Percentiles rank a stretch among this genome's conserved stretches.
phyloP scores from a whole-genome alignment of 2,113 vertebrate species.

The Toxotes chatareus region DNA sequence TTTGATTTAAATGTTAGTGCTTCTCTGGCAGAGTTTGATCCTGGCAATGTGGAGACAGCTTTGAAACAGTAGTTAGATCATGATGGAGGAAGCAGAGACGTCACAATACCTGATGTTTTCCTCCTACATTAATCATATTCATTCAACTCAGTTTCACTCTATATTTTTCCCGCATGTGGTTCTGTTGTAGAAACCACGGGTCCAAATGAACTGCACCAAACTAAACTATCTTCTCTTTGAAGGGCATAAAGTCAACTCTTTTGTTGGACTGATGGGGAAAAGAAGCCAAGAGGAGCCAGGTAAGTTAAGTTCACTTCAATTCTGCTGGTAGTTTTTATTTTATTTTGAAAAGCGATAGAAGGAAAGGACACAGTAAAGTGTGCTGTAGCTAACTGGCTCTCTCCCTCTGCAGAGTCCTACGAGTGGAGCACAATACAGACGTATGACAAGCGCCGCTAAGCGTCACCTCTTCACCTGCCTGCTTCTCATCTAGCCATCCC shows the following conservation, averaged over 20 bases:
- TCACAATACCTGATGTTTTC: too few species aligned
- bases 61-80: too few species aligned
- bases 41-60: too few species aligned
- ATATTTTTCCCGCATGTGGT: too few species aligned
- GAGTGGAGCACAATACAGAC: slow-evolving; percentile 89
- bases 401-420: slow-evolving; percentile 84
- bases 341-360: not conserved
- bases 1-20: too few species aligned
- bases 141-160: too few species aligned
- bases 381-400: slow-evolving; percentile 1
- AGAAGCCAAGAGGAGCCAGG: slow-evolving; percentile 93
- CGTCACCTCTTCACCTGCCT: not conserved
- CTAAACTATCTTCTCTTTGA: slow-evolving; percentile 71
- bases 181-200: not conserved
- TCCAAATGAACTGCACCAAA: not conserved
- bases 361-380: not conserved
- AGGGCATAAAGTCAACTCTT: slow-evolving; percentile 98
- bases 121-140: too few species aligned
- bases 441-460: slow-evolving; percentile 89
- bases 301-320: slow-evolving; percentile 51
- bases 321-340: too few species aligned
- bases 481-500: slow-evolving; percentile 66
- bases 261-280: slow-evolving; percentile 99
- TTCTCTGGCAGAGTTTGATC: too few species aligned
- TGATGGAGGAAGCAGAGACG: too few species aligned